These are phyloP conservation scores for Chorisops tibialis DNA, from an alignment of 2,888 invertebrate genomes.

Conservation along the genomic window DNA sequence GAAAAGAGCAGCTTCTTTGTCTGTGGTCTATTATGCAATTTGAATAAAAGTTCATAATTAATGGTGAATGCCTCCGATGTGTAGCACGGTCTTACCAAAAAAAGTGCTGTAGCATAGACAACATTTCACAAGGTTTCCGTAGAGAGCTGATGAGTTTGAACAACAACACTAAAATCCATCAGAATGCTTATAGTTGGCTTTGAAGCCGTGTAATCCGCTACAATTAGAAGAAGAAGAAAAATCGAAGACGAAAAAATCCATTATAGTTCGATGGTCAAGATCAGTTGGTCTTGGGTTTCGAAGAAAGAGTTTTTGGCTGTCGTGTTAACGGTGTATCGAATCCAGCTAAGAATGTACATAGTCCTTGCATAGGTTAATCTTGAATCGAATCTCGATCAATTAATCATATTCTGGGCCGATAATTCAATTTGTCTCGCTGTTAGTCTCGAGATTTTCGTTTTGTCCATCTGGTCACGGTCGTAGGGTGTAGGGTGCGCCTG, in stretches of 20 bases:
- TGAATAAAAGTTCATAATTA: constrained; percentile 29
- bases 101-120: not conserved
- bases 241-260: constrained; percentile 3
- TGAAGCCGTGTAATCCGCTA: no score
- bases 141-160: not conserved
- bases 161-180: no score
- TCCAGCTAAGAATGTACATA: not conserved
- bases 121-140: constrained; percentile 1
- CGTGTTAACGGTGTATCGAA: constrained; percentile 26
- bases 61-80: constrained; percentile 24
- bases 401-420: constrained; percentile 27
- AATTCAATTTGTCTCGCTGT: constrained; percentile 28
- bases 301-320: not conserved
- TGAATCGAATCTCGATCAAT: constrained; percentile 26
- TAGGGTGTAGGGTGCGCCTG: constrained; percentile 4
- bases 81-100: not conserved
- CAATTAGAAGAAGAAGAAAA: no score
- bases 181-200: no score
- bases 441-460: constrained; percentile 10
- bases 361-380: constrained; percentile 4
- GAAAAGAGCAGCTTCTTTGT: constrained; percentile 18
- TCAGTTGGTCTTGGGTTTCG: not conserved
- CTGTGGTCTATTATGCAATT: constrained; percentile 26
- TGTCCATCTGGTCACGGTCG: constrained; percentile 8
- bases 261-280: constrained; percentile 4